phyloP scores from a whole-genome alignment of 2,113 vertebrate species.

The Columba janthina region DNA sequence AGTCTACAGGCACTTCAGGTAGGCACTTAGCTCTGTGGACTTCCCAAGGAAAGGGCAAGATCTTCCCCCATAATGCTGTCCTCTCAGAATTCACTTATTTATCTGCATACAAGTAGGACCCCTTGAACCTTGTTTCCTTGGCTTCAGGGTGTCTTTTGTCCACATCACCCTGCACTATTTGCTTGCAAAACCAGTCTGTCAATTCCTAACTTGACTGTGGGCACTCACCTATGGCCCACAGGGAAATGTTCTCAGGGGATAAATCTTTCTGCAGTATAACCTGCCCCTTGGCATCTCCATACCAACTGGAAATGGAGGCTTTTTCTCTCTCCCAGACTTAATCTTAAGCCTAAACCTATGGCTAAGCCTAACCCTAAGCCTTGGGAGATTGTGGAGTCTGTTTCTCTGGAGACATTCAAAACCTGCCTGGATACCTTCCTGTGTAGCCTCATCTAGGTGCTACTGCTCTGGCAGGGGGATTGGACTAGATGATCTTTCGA shows the following conservation, averaged over 20 bases:
- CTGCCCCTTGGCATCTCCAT: neutral
- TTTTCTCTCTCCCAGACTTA: neutral
- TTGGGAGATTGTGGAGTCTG: too few species aligned
- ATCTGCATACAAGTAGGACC: neutral
- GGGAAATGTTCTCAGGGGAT: neutral
- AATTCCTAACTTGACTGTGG: neutral
- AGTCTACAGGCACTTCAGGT: neutral
- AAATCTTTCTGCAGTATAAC: neutral
- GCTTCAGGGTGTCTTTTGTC: neutral
- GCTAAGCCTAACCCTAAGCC: neutral
- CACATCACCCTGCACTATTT: accelerated
- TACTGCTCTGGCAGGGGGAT: too few species aligned
- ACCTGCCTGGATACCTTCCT: too few species aligned
- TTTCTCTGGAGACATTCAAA: too few species aligned
- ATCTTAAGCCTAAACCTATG: neutral
- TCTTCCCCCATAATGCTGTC: neutral
- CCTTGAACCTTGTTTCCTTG: neutral
- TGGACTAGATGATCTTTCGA: too few species aligned
- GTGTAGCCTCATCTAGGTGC: too few species aligned
- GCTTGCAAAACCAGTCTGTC: neutral
- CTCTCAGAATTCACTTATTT: neutral
- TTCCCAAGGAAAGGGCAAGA: neutral
- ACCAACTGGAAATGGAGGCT: neutral
- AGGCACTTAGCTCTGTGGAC: neutral
- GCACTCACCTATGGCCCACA: neutral